These are phyloP conservation scores for Ifrita kowaldi DNA, from an alignment of 2,113 vertebrate species.

Conservation along the genomic window DNA sequence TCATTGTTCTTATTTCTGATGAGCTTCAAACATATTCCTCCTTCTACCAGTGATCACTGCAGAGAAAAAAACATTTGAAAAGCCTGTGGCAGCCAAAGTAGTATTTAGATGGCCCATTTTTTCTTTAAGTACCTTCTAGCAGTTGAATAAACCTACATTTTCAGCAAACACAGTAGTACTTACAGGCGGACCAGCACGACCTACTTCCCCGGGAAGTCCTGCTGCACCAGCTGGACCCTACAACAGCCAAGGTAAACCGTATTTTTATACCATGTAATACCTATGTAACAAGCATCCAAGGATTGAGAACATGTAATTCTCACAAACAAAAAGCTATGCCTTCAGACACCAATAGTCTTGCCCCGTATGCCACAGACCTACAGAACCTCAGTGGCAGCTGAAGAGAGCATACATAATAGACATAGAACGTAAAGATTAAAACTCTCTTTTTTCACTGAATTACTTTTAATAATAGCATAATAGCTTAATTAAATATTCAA, in stretches of 20 bases:
- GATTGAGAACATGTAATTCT: background rate
- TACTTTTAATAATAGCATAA: background rate
- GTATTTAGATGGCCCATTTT: background rate
- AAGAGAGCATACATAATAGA: background rate
- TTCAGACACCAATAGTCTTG: background rate
- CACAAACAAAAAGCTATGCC: background rate
- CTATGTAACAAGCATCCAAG: background rate
- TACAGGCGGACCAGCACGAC: constrained; percentile 83
- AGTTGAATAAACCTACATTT: background rate
- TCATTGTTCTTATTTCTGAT: background rate
- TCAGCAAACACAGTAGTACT: constrained; percentile 69
- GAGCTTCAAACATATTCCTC: background rate
- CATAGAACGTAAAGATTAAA: background rate
- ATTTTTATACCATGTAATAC: background rate
- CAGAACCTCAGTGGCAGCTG: background rate
- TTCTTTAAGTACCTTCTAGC: background rate
- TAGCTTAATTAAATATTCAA: background rate
- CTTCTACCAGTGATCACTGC: background rate
- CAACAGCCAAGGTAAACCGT: constrained; percentile 12
- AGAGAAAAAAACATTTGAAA: background rate
- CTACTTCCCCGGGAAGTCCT: constrained; percentile 89
- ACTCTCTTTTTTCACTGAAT: background rate
- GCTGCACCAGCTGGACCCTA: constrained; percentile 88
- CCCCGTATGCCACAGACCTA: background rate
- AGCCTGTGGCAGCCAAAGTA: background rate